phyloP scores from a whole-genome alignment of 2,797 vertebrate genomes.

The Urocyon cinereoargenteus region DNA sequence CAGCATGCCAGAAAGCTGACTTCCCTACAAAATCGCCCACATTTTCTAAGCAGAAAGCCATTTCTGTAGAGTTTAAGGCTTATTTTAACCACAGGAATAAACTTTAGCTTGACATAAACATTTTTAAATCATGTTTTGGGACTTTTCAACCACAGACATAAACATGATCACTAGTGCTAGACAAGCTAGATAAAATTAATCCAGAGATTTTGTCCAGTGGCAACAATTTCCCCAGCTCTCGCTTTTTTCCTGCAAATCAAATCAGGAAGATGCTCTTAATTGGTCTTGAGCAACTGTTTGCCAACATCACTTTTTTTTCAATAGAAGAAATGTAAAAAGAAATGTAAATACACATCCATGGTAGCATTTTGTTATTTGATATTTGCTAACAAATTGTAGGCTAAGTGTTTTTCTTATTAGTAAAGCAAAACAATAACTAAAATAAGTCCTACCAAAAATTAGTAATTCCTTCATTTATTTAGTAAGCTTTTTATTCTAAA shows the following conservation, averaged over 20 bases:
- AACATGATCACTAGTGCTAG: background rate
- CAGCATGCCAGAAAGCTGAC: background rate
- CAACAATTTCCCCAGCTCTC: background rate
- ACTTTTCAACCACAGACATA: background rate
- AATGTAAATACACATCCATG: background rate
- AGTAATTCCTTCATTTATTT: background rate
- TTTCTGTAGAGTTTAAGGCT: background rate
- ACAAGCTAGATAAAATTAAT: background rate
- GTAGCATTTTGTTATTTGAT: background rate
- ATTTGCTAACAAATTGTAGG: background rate
- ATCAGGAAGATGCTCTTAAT: background rate
- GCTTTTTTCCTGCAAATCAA: background rate
- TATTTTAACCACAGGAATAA: background rate
- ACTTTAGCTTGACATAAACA: background rate
- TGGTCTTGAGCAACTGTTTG: background rate
- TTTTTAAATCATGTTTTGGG: background rate
- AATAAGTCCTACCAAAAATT: background rate
- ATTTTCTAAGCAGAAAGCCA: background rate
- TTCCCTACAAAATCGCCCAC: background rate
- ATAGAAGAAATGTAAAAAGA: background rate
- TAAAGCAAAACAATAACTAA: conserved; percentile 6
- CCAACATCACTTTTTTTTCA: background rate
- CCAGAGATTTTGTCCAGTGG: background rate
- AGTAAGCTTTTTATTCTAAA: background rate
- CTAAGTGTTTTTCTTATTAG: background rate